Evolutionary conservation across 2,888 invertebrate species (phyloP).

Genomic region (Andrena praecox): DNA sequence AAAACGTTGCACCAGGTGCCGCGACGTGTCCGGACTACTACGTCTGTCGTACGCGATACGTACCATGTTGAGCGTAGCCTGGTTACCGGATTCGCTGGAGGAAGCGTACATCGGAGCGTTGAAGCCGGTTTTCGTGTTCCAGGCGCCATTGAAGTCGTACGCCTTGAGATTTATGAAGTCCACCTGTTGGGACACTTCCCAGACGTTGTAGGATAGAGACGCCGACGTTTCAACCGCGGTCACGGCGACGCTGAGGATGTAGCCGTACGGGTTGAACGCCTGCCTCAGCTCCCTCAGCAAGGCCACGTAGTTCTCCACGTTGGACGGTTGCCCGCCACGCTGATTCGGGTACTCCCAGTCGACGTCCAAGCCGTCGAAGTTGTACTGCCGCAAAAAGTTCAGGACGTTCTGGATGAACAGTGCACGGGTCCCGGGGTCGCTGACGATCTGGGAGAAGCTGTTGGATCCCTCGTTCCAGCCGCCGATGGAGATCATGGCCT

Average conservation of each 20-base stretch:
- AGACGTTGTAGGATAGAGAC: constrained; percentile 87
- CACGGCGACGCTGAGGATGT: constrained; percentile 84
- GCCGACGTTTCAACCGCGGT: constrained; percentile 86
- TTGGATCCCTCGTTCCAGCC: constrained; percentile 90
- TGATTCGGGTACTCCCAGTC: constrained; percentile 91
- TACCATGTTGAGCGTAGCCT: constrained; percentile 85
- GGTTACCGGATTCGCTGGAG: constrained; percentile 73
- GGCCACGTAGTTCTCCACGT: constrained; percentile 86
- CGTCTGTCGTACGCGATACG: constrained; percentile 67
- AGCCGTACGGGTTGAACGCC: constrained; percentile 86
- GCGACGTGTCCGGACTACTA: no score
- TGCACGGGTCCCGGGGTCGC: constrained; percentile 82
- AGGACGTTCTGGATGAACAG: constrained; percentile 87
- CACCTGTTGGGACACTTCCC: constrained; percentile 87
- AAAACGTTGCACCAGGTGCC: not conserved
- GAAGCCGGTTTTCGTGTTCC: not conserved
- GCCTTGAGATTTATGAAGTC: constrained; percentile 87
- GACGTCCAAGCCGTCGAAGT: constrained; percentile 90
- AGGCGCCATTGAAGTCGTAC: not conserved
- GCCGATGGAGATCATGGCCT: constrained; percentile 88
- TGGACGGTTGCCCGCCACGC: constrained; percentile 85
- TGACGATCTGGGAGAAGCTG: constrained; percentile 88
- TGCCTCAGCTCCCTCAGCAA: constrained; percentile 87
- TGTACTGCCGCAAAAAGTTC: constrained; percentile 86
- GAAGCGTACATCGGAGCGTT: not conserved